Evolutionary conservation across 30 jellyfish, hydroid and myxozoan genomes (phyloP).

Genomic region (Hydractinia echinata): DNA sequence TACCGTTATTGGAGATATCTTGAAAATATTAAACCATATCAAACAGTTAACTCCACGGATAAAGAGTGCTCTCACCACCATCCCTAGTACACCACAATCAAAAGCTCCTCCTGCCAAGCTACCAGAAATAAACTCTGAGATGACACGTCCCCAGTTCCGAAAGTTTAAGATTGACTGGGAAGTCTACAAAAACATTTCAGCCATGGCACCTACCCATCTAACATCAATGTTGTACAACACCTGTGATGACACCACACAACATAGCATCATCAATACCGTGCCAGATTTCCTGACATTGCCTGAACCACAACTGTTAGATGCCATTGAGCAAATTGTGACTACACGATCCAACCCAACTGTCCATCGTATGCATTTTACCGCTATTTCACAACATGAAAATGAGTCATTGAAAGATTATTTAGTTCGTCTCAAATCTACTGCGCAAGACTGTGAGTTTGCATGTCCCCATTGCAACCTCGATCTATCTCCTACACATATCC

Average conservation of each 20-base stretch:
- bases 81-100: constrained; percentile 12
- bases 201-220: not conserved
- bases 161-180: constrained; percentile 5
- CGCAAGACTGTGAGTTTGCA: not conserved
- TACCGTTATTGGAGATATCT: constrained; percentile 14
- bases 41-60: not conserved
- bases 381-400: not conserved
- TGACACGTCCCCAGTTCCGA: not conserved
- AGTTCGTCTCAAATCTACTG: not conserved
- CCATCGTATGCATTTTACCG: not conserved
- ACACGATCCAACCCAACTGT: not conserved
- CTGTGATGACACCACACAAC: constrained; percentile 17
- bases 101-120: not conserved
- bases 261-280: not conserved
- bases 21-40: not conserved
- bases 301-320: constrained; percentile 3
- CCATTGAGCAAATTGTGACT: not conserved
- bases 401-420: not conserved
- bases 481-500: not conserved
- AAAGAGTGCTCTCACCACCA: not conserved
- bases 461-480: constrained; percentile 15
- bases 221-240: not conserved
- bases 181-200: constrained; percentile 3
- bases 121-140: not conserved
- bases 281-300: not conserved